Evolutionary conservation across 2,888 invertebrate genomes (phyloP).

Genomic region (Lepidonotus clava): DNA sequence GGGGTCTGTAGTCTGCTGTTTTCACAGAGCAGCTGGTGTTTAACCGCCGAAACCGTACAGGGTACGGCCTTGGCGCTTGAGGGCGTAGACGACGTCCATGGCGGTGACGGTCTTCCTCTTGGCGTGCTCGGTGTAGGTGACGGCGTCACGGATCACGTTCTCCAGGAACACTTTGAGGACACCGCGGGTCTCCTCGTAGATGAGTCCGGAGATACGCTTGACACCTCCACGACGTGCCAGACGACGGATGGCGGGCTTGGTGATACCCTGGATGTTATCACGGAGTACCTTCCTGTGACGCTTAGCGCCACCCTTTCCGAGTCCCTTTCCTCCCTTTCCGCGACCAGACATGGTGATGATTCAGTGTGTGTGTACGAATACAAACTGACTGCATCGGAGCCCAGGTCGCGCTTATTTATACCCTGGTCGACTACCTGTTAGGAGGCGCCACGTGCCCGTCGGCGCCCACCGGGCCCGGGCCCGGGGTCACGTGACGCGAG

Average conservation of each 20-base stretch:
- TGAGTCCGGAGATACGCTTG: slow-evolving; percentile 86
- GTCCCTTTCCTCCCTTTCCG: slow-evolving; percentile 89
- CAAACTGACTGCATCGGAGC: no score
- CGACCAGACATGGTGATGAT: slow-evolving; percentile 89
- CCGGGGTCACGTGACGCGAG: no score
- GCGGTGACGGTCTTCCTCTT: slow-evolving; percentile 93
- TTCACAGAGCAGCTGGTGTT: slow-evolving; percentile 59
- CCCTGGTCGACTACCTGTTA: no score
- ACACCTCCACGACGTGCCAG: slow-evolving; percentile 86
- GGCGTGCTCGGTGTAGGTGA: slow-evolving; percentile 92
- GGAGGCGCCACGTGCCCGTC: no score
- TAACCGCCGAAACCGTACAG: slow-evolving; percentile 89
- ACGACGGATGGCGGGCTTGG: slow-evolving; percentile 88
- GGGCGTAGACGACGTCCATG: slow-evolving; percentile 83
- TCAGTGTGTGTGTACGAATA: no score
- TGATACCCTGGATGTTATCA: slow-evolving; percentile 90
- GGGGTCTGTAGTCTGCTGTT: no score
- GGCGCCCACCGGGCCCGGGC: no score
- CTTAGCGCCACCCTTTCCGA: slow-evolving; percentile 90
- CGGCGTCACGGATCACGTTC: slow-evolving; percentile 91
- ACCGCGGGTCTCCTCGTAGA: slow-evolving; percentile 90
- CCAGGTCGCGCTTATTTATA: no score
- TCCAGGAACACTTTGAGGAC: slow-evolving; percentile 91
- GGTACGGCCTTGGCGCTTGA: slow-evolving; percentile 90
- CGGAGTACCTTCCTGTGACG: slow-evolving; percentile 89